Conservation (phyloP, 2,888 invertebrate species). For the Cryptocephalus primarius region DNA sequence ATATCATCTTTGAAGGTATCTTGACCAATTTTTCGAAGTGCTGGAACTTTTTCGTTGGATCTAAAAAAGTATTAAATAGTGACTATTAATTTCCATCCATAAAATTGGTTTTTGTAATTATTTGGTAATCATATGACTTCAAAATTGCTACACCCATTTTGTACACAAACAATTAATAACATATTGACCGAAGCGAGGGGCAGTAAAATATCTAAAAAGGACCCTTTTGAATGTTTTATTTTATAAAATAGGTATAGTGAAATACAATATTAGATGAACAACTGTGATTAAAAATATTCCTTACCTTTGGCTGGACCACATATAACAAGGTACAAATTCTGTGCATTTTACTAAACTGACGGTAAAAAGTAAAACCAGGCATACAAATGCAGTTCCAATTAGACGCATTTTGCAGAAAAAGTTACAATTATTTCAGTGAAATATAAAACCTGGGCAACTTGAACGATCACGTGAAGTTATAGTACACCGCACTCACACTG, state of each 20-base stretch:
- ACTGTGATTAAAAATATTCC: neutral
- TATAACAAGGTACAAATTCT: slow-evolving; percentile 34
- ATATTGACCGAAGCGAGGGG: neutral
- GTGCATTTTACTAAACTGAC: slow-evolving; percentile 16
- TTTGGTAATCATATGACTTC: slow-evolving; percentile 1
- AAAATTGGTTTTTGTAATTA: no score
- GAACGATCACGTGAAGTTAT: neutral
- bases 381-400: slow-evolving; percentile 5
- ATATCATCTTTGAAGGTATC: slow-evolving; percentile 31
- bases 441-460: neutral
- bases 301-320: slow-evolving; percentile 33
- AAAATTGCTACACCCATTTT: neutral
- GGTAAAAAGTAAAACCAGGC: slow-evolving; percentile 7
- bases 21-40: slow-evolving; percentile 29
- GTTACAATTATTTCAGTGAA: neutral
- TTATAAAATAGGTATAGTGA: no score
- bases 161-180: neutral
- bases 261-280: neutral
- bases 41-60: slow-evolving; percentile 26
- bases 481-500: no score
- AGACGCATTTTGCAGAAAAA: slow-evolving; percentile 9
- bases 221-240: neutral
- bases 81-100: neutral
- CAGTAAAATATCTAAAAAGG: neutral
- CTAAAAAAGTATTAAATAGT: slow-evolving; percentile 13